A percentile compares a stretch with the other conserved stretches of the same genome.
Evolutionary conservation across 2,888 invertebrate genomes (phyloP).

Genomic region (Himalopsyche tibetana): DNA sequence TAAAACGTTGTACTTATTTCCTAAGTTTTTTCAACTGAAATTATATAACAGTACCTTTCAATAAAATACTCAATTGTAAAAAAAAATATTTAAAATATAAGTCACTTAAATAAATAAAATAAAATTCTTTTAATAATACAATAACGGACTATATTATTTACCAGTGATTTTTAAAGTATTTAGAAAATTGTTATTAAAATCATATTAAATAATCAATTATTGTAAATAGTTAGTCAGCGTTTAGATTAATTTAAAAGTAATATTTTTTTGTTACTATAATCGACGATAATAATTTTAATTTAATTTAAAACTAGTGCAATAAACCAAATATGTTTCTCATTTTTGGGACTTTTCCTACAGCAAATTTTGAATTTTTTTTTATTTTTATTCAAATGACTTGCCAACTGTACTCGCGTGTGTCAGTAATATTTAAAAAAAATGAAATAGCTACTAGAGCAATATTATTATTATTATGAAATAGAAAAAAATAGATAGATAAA

Average conservation of each 20-base stretch:
- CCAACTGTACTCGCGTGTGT: constrained; percentile 60
- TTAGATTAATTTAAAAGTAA: background rate
- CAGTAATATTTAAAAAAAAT: constrained; percentile 57
- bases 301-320: constrained; percentile 62
- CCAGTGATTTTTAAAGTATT: constrained; percentile 35
- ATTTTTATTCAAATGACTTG: constrained; percentile 54
- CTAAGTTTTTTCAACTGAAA: constrained; percentile 18
- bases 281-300: constrained; percentile 44
- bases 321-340: constrained; percentile 64
- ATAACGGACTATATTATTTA: constrained; percentile 17
- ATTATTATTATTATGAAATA: constrained; percentile 46
- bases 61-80: constrained; percentile 61
- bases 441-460: constrained; percentile 43
- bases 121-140: background rate
- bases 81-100: background rate
- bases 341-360: constrained; percentile 56
- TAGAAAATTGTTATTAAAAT: constrained; percentile 2
- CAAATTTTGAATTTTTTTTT: constrained; percentile 49
- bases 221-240: constrained; percentile 4
- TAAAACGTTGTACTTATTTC: background rate
- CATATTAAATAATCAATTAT: background rate
- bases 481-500: constrained; percentile 55
- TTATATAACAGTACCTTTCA: constrained; percentile 63
- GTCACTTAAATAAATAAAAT: constrained; percentile 2
- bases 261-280: constrained; percentile 28